Evolutionary conservation across 2,888 invertebrate genomes (phyloP), one percentile per base, ranked within the genome.

Genomic region (Melikaiella ostensackeni): DNA sequence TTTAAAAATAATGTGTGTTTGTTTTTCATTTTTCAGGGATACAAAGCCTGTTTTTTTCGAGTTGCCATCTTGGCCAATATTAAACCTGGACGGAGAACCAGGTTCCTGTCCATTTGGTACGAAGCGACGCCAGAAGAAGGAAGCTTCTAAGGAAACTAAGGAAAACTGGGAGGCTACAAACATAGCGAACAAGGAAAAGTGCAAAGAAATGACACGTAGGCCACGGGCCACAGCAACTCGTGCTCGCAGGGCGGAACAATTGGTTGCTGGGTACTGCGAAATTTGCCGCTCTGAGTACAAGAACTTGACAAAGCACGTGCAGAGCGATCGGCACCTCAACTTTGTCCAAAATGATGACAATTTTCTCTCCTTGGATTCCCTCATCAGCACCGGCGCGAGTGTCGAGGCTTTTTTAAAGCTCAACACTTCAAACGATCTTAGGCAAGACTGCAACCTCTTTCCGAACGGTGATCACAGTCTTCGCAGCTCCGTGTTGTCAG

Each of bases 281-380:
- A 95, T 97, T 91, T 97, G 97, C 91, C 95, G 95, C 88, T 92
- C 94, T 73, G 95, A 96, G 86, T 97, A 96, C 91, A 93, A 93
- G 79, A 95, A 95, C 87, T 92, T 96, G 19, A 93, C 94, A 21
- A 93, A 95, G 81, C 97, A 97, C 88, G 92, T 96, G 27, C 94
- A 95, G 82, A 95, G 95, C 42, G 95, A 95, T 84, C 94, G 95
- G 85, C 97, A 97, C 91, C 92, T 94, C 76, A 94, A 94, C 82
- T 95, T 96, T 90, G 95, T 95, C 46, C 94, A 94, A 76, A 95
- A 96, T 90, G 94, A 95, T 85, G 93, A 94, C 82, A 96, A 96
- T 91, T 97, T 95, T 91, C 92, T 96, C 57, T 94, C 95, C 11
- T 92, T 97, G 75, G 96, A 97, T 89, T 93, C 94, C 30, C 93